Percentiles rank a stretch among this genome's conserved stretches.
These are phyloP conservation scores for Drosophila neoperkinsi DNA, from an alignment of 2,888 invertebrate genomes.

Conservation along the genomic window DNA sequence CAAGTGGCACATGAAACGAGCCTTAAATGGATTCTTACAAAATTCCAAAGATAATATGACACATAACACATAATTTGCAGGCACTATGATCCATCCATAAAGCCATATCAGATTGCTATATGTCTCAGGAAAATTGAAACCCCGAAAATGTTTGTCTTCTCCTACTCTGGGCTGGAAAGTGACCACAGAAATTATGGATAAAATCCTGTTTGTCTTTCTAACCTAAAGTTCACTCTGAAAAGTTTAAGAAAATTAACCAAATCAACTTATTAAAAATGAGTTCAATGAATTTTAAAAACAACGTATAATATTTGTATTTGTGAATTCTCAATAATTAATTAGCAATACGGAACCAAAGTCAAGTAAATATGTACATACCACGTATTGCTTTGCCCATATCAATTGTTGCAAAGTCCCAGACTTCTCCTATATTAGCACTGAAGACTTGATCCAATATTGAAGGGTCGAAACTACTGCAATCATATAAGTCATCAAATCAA, in stretches of 20 bases:
- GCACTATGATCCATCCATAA: neutral
- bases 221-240: neutral
- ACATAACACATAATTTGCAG: neutral
- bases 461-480: neutral
- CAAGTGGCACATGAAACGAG: conserved; percentile 76
- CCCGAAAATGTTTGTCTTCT: neutral
- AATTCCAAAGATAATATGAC: conserved; percentile 35
- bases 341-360: no score
- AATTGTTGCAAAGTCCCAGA: neutral
- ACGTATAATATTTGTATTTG: neutral
- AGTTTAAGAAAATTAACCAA: no score
- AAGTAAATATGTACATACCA: no score
- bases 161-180: neutral
- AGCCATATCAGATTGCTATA: neutral
- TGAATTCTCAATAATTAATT: neutral
- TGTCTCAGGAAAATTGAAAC: neutral
- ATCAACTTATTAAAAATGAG: no score
- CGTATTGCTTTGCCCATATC: no score
- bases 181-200: neutral
- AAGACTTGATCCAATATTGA: neutral
- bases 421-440: neutral
- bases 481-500: neutral
- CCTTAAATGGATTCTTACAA: conserved; percentile 70
- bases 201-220: neutral
- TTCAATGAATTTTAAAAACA: no score